Percentiles rank a stretch among this genome's conserved stretches.
These are phyloP conservation scores for Pygmarrhopalites habei DNA, from an alignment of 1,140 invertebrate species.

Conservation along the genomic window DNA sequence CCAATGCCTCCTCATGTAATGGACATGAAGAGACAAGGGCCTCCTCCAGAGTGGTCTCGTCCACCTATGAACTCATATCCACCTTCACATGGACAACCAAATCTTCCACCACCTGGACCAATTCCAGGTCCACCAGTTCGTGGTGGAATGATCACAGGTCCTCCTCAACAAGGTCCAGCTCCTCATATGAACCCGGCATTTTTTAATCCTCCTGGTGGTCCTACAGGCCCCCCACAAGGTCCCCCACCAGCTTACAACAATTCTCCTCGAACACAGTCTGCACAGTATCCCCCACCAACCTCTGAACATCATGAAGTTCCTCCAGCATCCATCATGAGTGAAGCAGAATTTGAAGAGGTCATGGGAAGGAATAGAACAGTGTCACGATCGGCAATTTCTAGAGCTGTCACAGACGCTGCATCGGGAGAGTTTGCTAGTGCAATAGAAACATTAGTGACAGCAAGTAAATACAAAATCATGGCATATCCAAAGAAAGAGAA, in stretches of 20 bases:
- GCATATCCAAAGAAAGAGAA: too few species aligned
- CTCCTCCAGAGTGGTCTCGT: slow-evolving; percentile 65
- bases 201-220: slow-evolving; percentile 65
- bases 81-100: slow-evolving; percentile 44
- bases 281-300: slow-evolving; percentile 42
- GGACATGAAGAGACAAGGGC: slow-evolving; percentile 52
- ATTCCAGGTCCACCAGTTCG: slow-evolving; percentile 47
- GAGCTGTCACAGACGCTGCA: slow-evolving; percentile 94
- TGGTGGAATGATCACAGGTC: too few species aligned
- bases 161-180: slow-evolving; percentile 52
- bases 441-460: slow-evolving; percentile 96
- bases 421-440: slow-evolving; percentile 90
- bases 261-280: slow-evolving; percentile 44
- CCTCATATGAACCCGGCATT: slow-evolving; percentile 95
- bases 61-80: slow-evolving; percentile 53
- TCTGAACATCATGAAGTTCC: slow-evolving; percentile 44
- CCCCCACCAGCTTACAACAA: slow-evolving; percentile 48
- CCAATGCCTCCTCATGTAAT: slow-evolving; percentile 38
- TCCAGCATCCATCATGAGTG: slow-evolving; percentile 63
- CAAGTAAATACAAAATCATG: too few species aligned
- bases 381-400: slow-evolving; percentile 89
- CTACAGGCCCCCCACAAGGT: slow-evolving; percentile 50
- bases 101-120: slow-evolving; percentile 52
- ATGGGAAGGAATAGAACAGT: slow-evolving; percentile 95
- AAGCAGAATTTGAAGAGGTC: slow-evolving; percentile 97